Evolutionary conservation across 2,113 vertebrate species (phyloP).

Genomic region (Entomyzon cyanotis): DNA sequence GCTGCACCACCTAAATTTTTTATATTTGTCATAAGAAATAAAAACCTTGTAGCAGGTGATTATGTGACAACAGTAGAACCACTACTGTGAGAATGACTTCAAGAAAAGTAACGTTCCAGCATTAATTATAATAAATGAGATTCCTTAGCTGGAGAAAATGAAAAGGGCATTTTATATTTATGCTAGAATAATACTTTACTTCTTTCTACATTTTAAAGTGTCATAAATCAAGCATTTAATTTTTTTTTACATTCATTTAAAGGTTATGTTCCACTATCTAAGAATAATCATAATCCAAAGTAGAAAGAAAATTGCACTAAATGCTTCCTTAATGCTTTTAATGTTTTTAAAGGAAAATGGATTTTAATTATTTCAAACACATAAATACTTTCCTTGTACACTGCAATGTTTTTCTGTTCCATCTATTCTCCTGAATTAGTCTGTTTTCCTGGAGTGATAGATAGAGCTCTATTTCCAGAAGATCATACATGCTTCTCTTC

Average conservation of each 20-base stretch:
- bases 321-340: background rate
- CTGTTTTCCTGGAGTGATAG: background rate
- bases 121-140: constrained; percentile 46
- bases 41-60: background rate
- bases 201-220: background rate
- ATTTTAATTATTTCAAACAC: background rate
- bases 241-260: constrained; percentile 13
- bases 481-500: background rate
- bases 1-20: background rate
- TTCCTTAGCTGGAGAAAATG: constrained; percentile 6
- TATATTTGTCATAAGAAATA: background rate
- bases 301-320: background rate
- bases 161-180: constrained; percentile 40
- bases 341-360: background rate
- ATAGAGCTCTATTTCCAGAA: background rate
- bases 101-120: constrained; percentile 27
- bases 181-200: background rate
- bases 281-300: background rate
- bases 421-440: background rate
- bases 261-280: constrained; percentile 20
- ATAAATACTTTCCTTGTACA: background rate
- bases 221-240: constrained; percentile 11
- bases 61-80: background rate
- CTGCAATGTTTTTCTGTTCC: background rate
- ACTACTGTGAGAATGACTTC: constrained; percentile 3